Evolutionary conservation across 2,797 vertebrate species (phyloP).

Genomic region (Pangasius djambal): DNA sequence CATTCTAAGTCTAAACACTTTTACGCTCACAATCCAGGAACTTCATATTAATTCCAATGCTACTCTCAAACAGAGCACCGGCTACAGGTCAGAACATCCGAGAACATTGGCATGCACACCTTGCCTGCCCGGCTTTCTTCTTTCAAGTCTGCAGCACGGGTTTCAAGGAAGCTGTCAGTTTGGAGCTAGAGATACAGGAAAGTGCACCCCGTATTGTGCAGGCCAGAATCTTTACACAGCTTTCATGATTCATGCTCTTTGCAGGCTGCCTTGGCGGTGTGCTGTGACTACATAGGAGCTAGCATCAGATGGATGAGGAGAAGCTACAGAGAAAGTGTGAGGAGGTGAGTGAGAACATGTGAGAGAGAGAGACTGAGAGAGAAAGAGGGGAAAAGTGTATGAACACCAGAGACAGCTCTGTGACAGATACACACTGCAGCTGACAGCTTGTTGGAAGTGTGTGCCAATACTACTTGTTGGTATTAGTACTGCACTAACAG

Average conservation of each 20-base stretch:
- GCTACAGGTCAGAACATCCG: slow-evolving; percentile 16
- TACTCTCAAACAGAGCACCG: not conserved
- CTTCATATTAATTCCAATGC: not conserved
- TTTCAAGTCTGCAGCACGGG: slow-evolving; percentile 23
- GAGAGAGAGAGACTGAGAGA: slow-evolving; percentile 33
- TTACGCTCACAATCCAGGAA: not conserved
- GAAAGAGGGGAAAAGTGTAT: slow-evolving; percentile 48
- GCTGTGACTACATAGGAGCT: slow-evolving; percentile 46
- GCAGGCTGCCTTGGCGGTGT: slow-evolving; percentile 63
- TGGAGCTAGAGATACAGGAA: slow-evolving; percentile 32
- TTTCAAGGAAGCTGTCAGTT: slow-evolving; percentile 40
- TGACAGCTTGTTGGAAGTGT: slow-evolving; percentile 61
- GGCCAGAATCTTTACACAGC: slow-evolving; percentile 61
- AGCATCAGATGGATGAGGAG: slow-evolving; percentile 27
- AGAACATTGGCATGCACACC: slow-evolving; percentile 34
- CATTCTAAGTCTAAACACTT: not conserved
- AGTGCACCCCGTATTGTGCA: slow-evolving; percentile 47
- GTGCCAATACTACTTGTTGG: slow-evolving; percentile 39
- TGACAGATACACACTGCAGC: slow-evolving; percentile 62
- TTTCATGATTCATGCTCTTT: slow-evolving; percentile 65
- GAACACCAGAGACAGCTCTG: slow-evolving; percentile 40
- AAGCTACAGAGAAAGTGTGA: slow-evolving; percentile 56
- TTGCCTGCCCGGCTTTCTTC: slow-evolving; percentile 19
- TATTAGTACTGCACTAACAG: slow-evolving; percentile 24
- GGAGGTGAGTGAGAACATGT: slow-evolving; percentile 27